Percentiles rank a stretch among this genome's conserved stretches.
Evolutionary conservation across 1,140 invertebrate species (phyloP).

Genomic region (Diprion similis): DNA sequence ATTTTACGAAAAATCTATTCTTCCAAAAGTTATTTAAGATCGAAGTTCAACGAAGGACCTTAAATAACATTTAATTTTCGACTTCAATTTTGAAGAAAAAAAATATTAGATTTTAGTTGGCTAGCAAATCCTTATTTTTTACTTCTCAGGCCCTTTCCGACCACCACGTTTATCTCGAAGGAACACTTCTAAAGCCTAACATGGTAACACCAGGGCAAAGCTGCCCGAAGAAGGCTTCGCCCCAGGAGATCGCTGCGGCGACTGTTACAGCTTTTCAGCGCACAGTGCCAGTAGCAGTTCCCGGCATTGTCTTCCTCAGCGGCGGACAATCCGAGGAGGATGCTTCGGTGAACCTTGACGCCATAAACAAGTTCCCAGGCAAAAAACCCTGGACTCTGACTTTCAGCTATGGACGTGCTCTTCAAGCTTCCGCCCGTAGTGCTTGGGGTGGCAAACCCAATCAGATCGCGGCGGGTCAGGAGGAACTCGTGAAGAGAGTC

Average conservation of each 20-base stretch:
- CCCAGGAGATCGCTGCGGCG: slow-evolving; percentile 81
- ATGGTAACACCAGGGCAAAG: slow-evolving; percentile 94
- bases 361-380: slow-evolving; percentile 86
- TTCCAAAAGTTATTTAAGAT: too few relatives aligned
- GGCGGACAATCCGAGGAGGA: slow-evolving; percentile 98
- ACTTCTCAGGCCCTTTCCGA: slow-evolving; percentile 79
- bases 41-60: too few relatives aligned
- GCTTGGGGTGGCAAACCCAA: slow-evolving; percentile 93
- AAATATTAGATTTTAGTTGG: too few relatives aligned
- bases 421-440: slow-evolving; percentile 90
- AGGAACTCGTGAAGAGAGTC: slow-evolving; percentile 89
- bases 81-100: too few relatives aligned
- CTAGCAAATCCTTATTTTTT: not conserved
- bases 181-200: slow-evolving; percentile 97
- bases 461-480: slow-evolving; percentile 84
- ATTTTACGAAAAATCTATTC: too few relatives aligned
- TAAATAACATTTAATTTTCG: too few relatives aligned
- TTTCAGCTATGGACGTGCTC: slow-evolving; percentile 93
- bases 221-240: slow-evolving; percentile 74
- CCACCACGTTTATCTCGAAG: slow-evolving; percentile 97
- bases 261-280: slow-evolving; percentile 91
- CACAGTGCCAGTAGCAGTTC: slow-evolving; percentile 90
- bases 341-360: slow-evolving; percentile 92
- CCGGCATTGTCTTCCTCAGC: slow-evolving; percentile 92
- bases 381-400: slow-evolving; percentile 95